Base-by-base conservation (phyloP, 2,113 vertebrate genomes). In the Copsychus sechellarum region DNA sequence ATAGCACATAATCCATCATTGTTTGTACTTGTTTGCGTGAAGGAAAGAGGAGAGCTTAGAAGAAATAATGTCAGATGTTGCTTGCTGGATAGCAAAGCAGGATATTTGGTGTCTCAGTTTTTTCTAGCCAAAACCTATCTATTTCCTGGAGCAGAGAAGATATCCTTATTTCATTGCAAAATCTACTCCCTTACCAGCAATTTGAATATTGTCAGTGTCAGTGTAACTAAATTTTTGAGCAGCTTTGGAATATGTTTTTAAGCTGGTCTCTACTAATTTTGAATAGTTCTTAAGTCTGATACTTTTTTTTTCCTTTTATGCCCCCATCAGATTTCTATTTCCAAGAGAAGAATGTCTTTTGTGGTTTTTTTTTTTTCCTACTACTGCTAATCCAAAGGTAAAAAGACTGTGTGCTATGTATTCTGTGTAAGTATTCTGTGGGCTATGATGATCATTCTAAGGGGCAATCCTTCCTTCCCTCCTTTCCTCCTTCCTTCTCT, bases 381-480 rank as follows among this genome's bases (percentile, higher is more conserved):
- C 31, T 66, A 4, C 12, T 80, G 11, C 31, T 51, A 72, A 65
- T 57, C 5, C 20, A 79, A 76, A 90, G 2, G 9, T 57, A 66
- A 79, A 86, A 66, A 24, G 6, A 29, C 17, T 16, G 47, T 48
- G 22, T 48, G 22, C 22, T 48, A 12, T 23, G 10, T 47, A 47
- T 47, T 47, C 22, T 47, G 45, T 47, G 45, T 22, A 64, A 31
- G 10, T 77, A 6, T 33, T 57, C 17, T 16, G 47, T 48, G 22
- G 23, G 22, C 22, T 48, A 58, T 88, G 23, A 56, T 43, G 26
- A 43, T 73, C 78, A 84, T 21, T 95, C 7, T 80, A 31, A 45
- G 17, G 4, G 9, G 1, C 34, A 54, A 0, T 4, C 15, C 2
- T 1, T 47, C 47, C 22, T 23, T 47, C 45, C 67, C 47, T 14